Evolutionary conservation across 2,888 invertebrate genomes (phyloP), one percentile per base, ranked within the genome.

Genomic region (Mesopsocus fuscifrons): DNA sequence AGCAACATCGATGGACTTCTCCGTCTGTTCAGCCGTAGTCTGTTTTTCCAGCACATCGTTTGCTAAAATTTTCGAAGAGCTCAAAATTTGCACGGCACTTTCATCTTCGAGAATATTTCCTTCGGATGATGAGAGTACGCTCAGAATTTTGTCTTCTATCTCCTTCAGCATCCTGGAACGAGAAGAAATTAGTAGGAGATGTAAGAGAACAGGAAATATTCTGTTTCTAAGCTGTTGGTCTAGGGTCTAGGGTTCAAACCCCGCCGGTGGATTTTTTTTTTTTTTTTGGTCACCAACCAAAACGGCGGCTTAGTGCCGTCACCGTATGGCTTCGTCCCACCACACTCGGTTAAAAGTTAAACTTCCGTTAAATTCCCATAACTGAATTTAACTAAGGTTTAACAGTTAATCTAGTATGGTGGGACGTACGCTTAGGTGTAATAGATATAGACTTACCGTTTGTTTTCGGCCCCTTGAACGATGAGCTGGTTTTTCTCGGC

Each of bases 41-140:
- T 92, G 92, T 59, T 94, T 94, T 48, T 82, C 77, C 53, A 77
- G 78, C 44, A 94, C 92, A 56, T 94, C 92, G 59, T 91, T 87
- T 1, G 91, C 76, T 42, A 91, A 68, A 6, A 72, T 71, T 63
- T 94, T 92, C 0, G 92, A 91, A 0, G 88, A 84, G 55, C 88
- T 89, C 42, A 94, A 63, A 49, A 91, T 72, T 63, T 78, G 72
- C 4, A 92, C 87, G 17, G 88, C 91, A 34, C 80, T 84, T 61
- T 94, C 92, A 57, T 94, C 89, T 60, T 92, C 92, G 42, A 94
- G 62, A 51, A 85, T 79, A 57, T 81, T 82, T 16, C 80, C 81
- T 51, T 77, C 69, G 0, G 80, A 74, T 1, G 72, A 66, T 45
- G 76, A 74, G 9, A 84, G 58, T 1, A 83, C 74, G 59, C 77